These are phyloP conservation scores for Myotis vivesi DNA, from an alignment of 2,797 vertebrate genomes.

Conservation along the genomic window DNA sequence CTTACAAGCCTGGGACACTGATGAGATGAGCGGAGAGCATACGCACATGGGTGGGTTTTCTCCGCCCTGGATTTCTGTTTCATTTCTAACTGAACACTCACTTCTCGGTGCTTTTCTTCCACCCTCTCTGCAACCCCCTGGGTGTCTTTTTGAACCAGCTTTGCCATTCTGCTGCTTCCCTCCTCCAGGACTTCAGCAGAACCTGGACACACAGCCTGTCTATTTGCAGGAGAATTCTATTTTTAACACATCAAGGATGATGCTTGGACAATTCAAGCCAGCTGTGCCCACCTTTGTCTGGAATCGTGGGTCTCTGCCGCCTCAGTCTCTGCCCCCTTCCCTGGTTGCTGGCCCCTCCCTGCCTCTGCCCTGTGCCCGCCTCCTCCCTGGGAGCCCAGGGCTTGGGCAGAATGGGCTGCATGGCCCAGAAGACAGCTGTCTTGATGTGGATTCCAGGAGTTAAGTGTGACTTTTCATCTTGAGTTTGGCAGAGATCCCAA, in stretches of 20 bases:
- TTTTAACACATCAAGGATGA: background rate
- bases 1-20: background rate
- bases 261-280: background rate
- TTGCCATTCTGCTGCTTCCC: background rate
- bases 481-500: background rate
- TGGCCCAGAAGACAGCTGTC: no score
- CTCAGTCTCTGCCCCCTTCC: background rate
- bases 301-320: background rate
- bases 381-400: background rate
- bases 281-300: background rate
- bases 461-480: background rate
- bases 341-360: background rate
- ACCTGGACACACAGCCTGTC: background rate
- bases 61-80: background rate
- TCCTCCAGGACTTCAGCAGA: background rate
- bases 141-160: background rate
- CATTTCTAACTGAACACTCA: background rate
- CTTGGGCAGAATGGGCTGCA: background rate
- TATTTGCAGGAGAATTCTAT: background rate
- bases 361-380: background rate
- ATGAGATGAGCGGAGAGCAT: background rate
- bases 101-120: background rate
- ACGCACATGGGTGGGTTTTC: fast-evolving
- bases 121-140: background rate
- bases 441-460: no score